These are phyloP conservation scores for Amazona ochrocephala DNA, from an alignment of 2,797 vertebrate species.

Conservation along the genomic window DNA sequence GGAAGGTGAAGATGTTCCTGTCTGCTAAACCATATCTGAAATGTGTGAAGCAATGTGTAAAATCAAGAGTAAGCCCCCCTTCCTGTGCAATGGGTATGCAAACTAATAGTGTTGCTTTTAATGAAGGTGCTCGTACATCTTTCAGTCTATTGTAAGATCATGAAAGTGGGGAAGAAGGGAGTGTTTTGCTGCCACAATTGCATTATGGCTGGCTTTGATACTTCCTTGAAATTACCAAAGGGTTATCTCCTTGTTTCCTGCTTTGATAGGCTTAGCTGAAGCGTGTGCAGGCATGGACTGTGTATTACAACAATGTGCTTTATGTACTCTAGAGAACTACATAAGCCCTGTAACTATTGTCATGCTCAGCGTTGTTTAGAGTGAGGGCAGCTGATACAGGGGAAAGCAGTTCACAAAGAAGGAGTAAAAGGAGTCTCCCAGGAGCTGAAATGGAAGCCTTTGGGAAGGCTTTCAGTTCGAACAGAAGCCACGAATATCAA, in stretches of 20 bases:
- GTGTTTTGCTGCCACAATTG: neutral
- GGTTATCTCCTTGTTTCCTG: neutral
- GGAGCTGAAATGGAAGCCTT: neutral
- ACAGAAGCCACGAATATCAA: slow-evolving; percentile 20
- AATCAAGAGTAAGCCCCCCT: neutral
- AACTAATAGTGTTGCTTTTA: neutral
- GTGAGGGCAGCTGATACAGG: neutral
- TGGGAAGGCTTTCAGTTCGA: slow-evolving; percentile 18
- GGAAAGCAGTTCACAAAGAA: neutral
- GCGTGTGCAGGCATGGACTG: neutral
- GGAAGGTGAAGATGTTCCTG: neutral
- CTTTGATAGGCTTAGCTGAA: neutral
- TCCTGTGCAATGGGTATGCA: neutral
- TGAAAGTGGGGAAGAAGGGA: neutral
- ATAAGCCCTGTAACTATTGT: neutral
- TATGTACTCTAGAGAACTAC: neutral
- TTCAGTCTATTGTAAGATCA: neutral
- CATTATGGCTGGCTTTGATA: neutral
- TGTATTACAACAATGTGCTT: neutral
- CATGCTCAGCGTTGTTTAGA: neutral
- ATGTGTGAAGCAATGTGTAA: neutral
- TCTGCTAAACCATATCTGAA: neutral
- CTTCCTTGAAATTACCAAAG: neutral
- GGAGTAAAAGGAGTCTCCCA: neutral
- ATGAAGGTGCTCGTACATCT: neutral